Conservation (phyloP, 2,797 vertebrate genomes). For the Chaunax sp. region DNA sequence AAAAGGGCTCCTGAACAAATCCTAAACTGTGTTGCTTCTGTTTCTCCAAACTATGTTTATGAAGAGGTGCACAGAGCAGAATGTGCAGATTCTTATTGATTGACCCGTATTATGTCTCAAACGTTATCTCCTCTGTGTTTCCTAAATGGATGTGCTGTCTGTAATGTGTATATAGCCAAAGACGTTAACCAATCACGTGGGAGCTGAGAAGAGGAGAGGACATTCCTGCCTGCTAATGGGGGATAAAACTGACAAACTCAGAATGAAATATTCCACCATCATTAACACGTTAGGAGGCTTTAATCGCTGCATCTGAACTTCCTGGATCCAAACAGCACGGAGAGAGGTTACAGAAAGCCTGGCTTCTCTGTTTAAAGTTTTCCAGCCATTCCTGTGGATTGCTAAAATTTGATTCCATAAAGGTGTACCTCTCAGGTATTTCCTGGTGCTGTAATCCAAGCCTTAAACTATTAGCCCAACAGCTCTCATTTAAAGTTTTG, state of each 20-base stretch:
- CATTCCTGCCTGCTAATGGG: constrained; percentile 79
- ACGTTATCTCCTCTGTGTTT: constrained; percentile 46
- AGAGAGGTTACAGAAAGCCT: constrained; percentile 39
- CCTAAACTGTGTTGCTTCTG: not conserved
- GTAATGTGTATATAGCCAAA: constrained; percentile 60
- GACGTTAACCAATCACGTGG: constrained; percentile 50
- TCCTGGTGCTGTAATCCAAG: constrained; percentile 74
- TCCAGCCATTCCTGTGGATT: constrained; percentile 66
- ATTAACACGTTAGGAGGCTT: constrained; percentile 64
- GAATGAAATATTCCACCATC: constrained; percentile 72
- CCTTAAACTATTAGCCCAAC: constrained; percentile 70
- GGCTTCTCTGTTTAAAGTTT: constrained; percentile 44
- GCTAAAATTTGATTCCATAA: constrained; percentile 65
- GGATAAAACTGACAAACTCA: constrained; percentile 76
- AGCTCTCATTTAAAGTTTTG: constrained; percentile 64
- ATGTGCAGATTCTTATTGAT: constrained; percentile 28
- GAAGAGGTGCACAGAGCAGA: not conserved
- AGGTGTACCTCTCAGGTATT: constrained; percentile 78
- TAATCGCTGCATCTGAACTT: constrained; percentile 68
- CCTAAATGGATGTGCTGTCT: constrained; percentile 68
- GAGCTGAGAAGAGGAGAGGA: constrained; percentile 50
- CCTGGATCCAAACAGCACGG: constrained; percentile 25
- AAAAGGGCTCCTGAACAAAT: constrained; percentile 5
- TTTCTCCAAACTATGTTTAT: not conserved
- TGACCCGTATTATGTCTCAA: constrained; percentile 50